Conservation (phyloP, 2,113 vertebrate genomes). For the Grantiella picta region DNA sequence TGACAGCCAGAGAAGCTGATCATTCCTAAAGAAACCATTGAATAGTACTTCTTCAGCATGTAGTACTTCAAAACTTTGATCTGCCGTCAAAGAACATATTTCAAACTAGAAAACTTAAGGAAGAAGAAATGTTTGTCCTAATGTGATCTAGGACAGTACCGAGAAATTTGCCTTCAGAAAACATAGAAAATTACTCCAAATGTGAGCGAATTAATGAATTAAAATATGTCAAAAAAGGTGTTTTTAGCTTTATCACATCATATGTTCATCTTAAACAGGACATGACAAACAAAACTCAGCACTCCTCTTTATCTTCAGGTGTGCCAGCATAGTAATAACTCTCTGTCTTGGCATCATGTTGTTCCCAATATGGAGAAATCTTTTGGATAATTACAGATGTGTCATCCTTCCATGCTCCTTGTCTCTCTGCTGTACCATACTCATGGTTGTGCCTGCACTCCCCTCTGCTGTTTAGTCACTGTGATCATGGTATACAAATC, state of each 20-base stretch:
- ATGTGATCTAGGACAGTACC: not conserved
- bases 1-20: constrained; percentile 13
- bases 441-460: not conserved
- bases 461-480: not conserved
- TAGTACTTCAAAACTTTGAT: not conserved
- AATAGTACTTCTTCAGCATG: not conserved
- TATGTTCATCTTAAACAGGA: not conserved
- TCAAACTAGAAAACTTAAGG: not conserved
- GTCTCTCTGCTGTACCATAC: not conserved
- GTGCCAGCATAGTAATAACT: not conserved
- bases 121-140: not conserved
- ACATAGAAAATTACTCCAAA: not conserved
- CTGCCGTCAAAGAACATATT: not conserved
- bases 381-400: not conserved
- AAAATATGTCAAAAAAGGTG: not conserved
- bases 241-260: not conserved
- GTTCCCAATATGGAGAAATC: not conserved
- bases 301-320: fast-evolving
- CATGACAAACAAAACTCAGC: fast-evolving
- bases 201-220: not conserved
- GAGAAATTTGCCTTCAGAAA: not conserved
- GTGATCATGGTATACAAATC: not conserved
- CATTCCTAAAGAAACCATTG: not conserved
- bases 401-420: not conserved
- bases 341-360: not conserved